These are phyloP conservation scores for Sprattus sprattus DNA, from an alignment of 2,113 vertebrate species.

Conservation along the genomic window DNA sequence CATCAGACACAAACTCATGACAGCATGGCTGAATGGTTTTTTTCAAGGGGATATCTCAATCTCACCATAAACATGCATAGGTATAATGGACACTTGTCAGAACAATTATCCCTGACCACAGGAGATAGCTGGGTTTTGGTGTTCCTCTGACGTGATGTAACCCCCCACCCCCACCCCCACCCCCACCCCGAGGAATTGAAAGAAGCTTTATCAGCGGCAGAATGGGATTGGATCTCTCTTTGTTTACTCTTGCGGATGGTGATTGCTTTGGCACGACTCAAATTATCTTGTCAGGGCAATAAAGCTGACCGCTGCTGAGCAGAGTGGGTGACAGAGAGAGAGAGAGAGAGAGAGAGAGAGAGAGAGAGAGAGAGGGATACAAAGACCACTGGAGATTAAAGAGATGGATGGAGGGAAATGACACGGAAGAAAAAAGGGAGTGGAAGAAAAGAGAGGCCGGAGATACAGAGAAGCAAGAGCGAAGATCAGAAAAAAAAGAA, in stretches of 20 bases:
- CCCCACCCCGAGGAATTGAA: conserved; percentile 46
- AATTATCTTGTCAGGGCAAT: conserved; percentile 77
- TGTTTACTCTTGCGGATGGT: conserved; percentile 64
- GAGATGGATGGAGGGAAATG: neutral
- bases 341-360: conserved; percentile 18
- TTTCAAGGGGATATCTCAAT: neutral
- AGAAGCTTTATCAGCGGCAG: conserved; percentile 55
- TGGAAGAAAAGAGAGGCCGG: conserved; percentile 21
- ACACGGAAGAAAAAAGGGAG: neutral
- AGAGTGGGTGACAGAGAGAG: neutral
- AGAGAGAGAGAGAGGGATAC: neutral
- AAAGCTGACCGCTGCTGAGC: conserved; percentile 53
- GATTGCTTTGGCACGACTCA: conserved; percentile 66
- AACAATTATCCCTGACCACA: neutral
- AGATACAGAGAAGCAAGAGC: neutral
- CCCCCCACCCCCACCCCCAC: neutral
- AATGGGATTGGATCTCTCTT: conserved; percentile 64
- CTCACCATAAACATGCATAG: neutral
- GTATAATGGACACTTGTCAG: neutral
- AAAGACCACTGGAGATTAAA: conserved; percentile 10
- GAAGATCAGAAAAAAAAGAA: conserved; percentile 5
- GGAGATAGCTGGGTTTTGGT: neutral
- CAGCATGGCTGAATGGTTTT: neutral
- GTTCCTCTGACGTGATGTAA: neutral
- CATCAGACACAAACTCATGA: neutral